A percentile compares a stretch with the other conserved stretches of the same genome.
Conservation (phyloP, 2,797 vertebrate genomes). For the Cottoperca gobio region DNA sequence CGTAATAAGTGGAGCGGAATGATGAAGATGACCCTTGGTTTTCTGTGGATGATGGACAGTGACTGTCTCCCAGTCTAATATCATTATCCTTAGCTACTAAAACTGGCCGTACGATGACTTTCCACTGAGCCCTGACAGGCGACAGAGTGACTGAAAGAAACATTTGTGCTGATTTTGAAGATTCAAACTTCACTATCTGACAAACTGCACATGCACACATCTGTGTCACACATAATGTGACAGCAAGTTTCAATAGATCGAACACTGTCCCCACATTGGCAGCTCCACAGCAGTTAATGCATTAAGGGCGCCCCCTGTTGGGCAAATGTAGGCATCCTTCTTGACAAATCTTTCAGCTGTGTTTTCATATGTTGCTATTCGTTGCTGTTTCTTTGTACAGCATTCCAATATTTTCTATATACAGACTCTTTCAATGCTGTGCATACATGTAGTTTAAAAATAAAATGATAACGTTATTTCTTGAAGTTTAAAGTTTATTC, state of each 20-base stretch:
- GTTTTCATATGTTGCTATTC: not conserved
- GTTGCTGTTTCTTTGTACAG: not conserved
- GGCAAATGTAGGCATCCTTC: not conserved
- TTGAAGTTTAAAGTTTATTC: not conserved
- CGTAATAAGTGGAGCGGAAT: slow-evolving; percentile 56
- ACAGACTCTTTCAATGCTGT: not conserved
- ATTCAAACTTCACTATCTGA: not conserved
- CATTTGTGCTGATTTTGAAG: not conserved
- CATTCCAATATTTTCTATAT: not conserved
- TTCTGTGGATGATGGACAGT: slow-evolving; percentile 44
- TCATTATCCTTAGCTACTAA: slow-evolving; percentile 64
- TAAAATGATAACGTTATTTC: not conserved
- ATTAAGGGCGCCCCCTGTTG: slow-evolving; percentile 72
- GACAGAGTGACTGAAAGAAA: not conserved
- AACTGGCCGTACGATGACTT: slow-evolving; percentile 26
- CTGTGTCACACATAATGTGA: not conserved
- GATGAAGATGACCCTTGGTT: slow-evolving; percentile 33
- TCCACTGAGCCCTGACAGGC: not conserved
- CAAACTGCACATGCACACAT: not conserved
- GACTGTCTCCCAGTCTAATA: slow-evolving; percentile 50
- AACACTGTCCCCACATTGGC: fast-evolving
- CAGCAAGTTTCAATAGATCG: not conserved
- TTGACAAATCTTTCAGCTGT: not conserved
- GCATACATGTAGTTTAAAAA: not conserved
- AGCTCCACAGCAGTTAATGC: not conserved